These are phyloP conservation scores for Cirrhinus molitorella DNA, from an alignment of 2,797 vertebrate species.

Conservation along the genomic window DNA sequence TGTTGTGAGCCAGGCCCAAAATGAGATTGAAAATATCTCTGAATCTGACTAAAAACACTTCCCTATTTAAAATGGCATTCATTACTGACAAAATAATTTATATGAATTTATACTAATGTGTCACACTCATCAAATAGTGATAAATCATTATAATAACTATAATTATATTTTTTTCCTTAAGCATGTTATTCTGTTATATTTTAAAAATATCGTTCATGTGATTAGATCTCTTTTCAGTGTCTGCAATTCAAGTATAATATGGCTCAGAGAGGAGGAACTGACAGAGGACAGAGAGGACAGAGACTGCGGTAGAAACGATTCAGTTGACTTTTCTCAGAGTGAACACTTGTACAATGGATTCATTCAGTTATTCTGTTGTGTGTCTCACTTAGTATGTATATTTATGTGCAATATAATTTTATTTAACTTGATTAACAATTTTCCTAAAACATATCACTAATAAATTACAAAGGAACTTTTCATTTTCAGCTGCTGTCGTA, in stretches of 20 bases:
- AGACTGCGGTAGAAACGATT: neutral
- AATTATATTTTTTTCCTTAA: no score
- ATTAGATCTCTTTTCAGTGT: neutral
- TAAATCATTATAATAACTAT: no score
- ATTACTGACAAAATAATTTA: no score
- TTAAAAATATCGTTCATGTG: neutral
- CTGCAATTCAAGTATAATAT: neutral
- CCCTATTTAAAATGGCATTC: no score
- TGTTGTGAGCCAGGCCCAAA: neutral
- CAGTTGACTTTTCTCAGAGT: neutral
- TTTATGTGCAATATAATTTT: neutral
- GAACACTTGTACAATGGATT: neutral
- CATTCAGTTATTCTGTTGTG: constrained; percentile 2
- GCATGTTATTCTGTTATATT: no score
- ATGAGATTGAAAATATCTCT: no score
- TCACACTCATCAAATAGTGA: no score
- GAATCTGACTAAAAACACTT: no score
- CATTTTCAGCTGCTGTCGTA: neutral
- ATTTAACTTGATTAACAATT: neutral
- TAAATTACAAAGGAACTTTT: neutral
- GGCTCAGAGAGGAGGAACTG: neutral
- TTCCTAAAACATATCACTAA: neutral
- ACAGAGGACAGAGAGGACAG: no score
- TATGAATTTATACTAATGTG: no score
- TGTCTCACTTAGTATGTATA: neutral